These are phyloP conservation scores for Morpho helenor DNA, from an alignment of 2,888 invertebrate species.

Conservation along the genomic window DNA sequence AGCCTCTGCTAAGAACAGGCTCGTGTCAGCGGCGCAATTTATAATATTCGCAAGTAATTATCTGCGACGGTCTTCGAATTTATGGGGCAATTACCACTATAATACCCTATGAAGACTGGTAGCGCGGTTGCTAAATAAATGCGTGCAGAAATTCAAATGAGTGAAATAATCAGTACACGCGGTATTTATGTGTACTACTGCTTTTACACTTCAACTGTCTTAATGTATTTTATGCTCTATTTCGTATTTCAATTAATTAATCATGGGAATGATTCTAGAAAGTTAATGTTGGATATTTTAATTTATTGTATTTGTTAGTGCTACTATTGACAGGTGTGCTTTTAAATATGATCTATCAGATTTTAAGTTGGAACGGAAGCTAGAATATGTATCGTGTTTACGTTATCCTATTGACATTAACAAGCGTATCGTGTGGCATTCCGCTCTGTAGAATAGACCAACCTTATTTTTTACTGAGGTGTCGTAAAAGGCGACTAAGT, in stretches of 20 bases:
- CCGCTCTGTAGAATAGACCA: too few species aligned
- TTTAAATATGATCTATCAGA: too few species aligned
- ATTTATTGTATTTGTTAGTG: too few species aligned
- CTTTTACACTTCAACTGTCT: constrained; percentile 10
- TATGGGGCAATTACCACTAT: constrained; percentile 39
- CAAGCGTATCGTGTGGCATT: too few species aligned
- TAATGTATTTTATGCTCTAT: constrained; percentile 4
- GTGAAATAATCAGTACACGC: constrained; percentile 10
- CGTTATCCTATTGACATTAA: too few species aligned
- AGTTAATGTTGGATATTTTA: not conserved
- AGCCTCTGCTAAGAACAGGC: constrained; percentile 26
- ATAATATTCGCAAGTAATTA: constrained; percentile 48
- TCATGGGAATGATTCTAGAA: constrained; percentile 1
- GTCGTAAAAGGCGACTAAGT: too few species aligned
- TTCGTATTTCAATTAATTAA: constrained; percentile 3
- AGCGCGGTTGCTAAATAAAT: constrained; percentile 12
- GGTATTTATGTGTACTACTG: constrained; percentile 9
- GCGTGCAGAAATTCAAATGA: constrained; percentile 12
- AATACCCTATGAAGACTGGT: constrained; percentile 20
- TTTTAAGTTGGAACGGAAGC: too few species aligned
- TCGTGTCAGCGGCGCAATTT: constrained; percentile 40
- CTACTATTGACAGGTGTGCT: too few species aligned
- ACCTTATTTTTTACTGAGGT: too few species aligned
- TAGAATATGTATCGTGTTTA: too few species aligned
- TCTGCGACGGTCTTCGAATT: constrained; percentile 45